These are phyloP conservation scores for Clarias batrachus DNA, from an alignment of 2,113 vertebrate genomes.

Conservation along the genomic window DNA sequence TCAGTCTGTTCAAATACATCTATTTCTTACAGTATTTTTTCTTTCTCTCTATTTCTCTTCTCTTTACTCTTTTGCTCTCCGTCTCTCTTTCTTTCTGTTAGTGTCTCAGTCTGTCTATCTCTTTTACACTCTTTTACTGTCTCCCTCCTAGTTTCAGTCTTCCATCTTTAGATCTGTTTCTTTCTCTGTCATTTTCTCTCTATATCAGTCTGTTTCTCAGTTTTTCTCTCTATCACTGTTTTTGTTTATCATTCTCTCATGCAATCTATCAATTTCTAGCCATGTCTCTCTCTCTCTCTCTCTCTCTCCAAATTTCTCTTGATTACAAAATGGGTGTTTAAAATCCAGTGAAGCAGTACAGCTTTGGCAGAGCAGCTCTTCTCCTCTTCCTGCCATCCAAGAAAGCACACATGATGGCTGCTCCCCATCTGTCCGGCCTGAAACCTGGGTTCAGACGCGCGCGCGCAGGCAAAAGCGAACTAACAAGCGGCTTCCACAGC, in stretches of 20 bases:
- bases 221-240: neutral
- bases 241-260: neutral
- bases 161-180: neutral
- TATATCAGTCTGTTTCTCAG: neutral
- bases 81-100: neutral
- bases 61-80: neutral
- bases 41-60: neutral
- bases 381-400: conserved; percentile 55
- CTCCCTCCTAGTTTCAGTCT: neutral
- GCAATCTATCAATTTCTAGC: neutral
- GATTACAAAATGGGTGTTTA: conserved; percentile 77
- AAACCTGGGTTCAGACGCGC: conserved; percentile 58
- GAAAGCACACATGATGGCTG: conserved; percentile 41
- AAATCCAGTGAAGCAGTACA: conserved; percentile 70
- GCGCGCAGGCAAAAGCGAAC: conserved; percentile 50
- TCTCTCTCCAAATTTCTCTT: conserved; percentile 50
- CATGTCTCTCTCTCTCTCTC: neutral
- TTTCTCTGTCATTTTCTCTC: neutral
- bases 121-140: neutral
- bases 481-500: conserved; percentile 58
- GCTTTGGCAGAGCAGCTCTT: conserved; percentile 66
- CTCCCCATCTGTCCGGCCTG: conserved; percentile 63
- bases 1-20: neutral
- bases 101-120: conserved; percentile 18
- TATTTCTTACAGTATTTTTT: neutral